Evolutionary conservation across 2,797 vertebrate species (phyloP).

Genomic region (Tapirus indicus): DNA sequence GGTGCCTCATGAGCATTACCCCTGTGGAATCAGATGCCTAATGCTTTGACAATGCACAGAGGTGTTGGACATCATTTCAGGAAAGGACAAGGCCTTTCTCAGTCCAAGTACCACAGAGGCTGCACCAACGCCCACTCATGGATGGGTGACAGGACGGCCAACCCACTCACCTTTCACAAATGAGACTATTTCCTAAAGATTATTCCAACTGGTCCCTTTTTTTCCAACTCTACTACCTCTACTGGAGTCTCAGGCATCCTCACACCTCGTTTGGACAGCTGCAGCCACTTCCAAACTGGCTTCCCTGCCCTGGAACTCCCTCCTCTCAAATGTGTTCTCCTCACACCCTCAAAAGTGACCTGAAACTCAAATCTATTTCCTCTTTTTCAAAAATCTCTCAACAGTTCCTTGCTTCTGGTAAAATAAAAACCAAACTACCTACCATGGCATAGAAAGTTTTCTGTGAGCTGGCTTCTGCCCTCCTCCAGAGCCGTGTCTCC

Average conservation of each 20-base stretch:
- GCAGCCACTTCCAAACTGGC: background rate
- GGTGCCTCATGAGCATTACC: background rate
- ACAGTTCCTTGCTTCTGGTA: background rate
- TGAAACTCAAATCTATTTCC: background rate
- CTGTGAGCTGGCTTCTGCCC: background rate
- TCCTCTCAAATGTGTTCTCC: background rate
- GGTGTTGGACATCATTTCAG: background rate
- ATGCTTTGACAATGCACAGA: constrained; percentile 29
- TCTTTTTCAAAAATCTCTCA: background rate
- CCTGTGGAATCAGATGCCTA: constrained; percentile 19
- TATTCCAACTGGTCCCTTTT: background rate
- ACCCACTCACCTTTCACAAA: background rate
- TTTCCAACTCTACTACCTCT: background rate
- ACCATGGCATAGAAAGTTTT: background rate
- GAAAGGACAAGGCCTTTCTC: background rate
- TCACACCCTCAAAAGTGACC: background rate
- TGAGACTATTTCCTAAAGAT: background rate
- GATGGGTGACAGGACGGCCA: background rate
- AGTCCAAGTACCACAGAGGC: background rate
- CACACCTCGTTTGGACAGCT: background rate
- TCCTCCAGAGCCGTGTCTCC: background rate
- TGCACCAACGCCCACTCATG: background rate
- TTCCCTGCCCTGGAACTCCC: background rate
- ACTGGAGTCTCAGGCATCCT: background rate
- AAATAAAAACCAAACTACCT: background rate